These are phyloP conservation scores for Danio rerio DNA, from an alignment of 2,113 vertebrate species.

Conservation along the genomic window DNA sequence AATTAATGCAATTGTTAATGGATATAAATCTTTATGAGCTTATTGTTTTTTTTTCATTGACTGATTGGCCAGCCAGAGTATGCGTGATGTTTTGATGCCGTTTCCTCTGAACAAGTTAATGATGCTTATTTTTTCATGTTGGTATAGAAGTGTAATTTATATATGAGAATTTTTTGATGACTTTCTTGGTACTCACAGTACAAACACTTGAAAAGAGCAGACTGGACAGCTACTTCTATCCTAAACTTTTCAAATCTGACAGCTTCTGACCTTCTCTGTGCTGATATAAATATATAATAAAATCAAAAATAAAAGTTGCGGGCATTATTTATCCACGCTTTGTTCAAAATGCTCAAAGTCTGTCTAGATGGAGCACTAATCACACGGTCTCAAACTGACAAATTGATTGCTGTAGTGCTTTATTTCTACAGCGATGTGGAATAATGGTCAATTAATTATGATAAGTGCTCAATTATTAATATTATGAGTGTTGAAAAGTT, in stretches of 20 bases:
- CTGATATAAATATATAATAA: neutral
- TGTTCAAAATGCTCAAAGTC: neutral
- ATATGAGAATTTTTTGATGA: neutral
- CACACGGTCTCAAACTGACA: neutral
- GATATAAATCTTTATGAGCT: no score
- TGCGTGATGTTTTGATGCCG: no score
- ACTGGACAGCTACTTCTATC: neutral
- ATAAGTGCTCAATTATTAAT: no score
- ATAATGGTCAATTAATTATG: no score
- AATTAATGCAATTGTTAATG: no score
- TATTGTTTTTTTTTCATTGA: no score
- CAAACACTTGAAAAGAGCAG: slow-evolving; percentile 1
- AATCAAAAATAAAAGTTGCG: neutral
- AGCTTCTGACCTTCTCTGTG: no score
- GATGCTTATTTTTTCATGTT: neutral
- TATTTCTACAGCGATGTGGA: no score
- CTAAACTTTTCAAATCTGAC: neutral
- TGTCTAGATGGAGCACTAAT: neutral
- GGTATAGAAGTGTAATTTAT: neutral
- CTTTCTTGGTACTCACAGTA: neutral
- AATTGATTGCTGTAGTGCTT: no score
- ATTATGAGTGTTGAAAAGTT: no score
- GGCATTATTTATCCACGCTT: neutral
- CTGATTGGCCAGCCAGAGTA: no score
- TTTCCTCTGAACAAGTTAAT: neutral